Conservation (phyloP, 2,113 vertebrate species). For the Anser brachyrhynchus region DNA sequence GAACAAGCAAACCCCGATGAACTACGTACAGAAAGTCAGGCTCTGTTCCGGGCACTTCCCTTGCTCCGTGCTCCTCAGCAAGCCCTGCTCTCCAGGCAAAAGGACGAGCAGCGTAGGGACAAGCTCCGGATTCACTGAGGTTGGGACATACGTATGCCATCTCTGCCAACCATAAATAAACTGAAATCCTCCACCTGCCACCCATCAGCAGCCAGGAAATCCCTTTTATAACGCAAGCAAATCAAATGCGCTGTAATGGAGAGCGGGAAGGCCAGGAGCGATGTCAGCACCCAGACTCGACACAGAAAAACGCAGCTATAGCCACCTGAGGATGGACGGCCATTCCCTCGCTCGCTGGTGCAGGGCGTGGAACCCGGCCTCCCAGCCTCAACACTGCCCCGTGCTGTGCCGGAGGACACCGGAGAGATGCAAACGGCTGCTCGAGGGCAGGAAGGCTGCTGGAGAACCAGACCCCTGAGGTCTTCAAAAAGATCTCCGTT, state of each 20-base stretch:
- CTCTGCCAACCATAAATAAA: too few species aligned
- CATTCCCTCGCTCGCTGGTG: too few species aligned
- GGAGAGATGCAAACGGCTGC: background rate
- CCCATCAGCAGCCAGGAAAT: background rate
- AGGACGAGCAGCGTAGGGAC: background rate
- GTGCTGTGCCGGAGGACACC: rapidly evolving
- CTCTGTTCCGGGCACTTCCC: background rate
- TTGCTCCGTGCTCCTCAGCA: rapidly evolving
- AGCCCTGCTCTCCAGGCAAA: background rate
- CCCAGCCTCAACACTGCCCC: rapidly evolving
- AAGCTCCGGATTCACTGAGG: background rate
- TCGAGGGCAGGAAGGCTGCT: background rate
- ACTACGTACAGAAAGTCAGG: rapidly evolving
- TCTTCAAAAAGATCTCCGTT: background rate
- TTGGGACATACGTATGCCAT: rapidly evolving
- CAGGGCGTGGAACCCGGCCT: background rate
- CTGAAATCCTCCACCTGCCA: background rate
- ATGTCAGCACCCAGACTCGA: background rate
- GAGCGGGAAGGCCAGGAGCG: background rate
- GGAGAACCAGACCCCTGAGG: background rate
- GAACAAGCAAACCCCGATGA: background rate
- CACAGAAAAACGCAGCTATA: background rate
- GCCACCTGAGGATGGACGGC: background rate
- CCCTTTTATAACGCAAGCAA: too few species aligned
- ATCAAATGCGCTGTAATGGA: background rate